These are phyloP conservation scores for Tadarida brasiliensis DNA, from an alignment of 2,797 vertebrate genomes.

Conservation along the genomic window DNA sequence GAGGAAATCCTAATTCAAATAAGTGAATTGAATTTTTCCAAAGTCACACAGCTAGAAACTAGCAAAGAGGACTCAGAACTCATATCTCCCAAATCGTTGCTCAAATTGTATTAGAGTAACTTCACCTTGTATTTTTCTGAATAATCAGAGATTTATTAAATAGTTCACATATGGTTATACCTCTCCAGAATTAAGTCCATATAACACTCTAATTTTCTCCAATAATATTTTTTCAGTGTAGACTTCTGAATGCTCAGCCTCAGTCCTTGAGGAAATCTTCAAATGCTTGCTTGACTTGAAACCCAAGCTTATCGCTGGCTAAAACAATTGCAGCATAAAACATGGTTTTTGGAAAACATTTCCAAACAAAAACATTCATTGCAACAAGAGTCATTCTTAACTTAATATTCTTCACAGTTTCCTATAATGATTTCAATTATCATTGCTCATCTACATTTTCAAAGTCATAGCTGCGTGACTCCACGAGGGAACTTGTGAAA, in stretches of 20 bases:
- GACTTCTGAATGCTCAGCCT: not conserved
- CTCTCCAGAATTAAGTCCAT: not conserved
- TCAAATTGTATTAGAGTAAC: not conserved
- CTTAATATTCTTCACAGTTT: not conserved
- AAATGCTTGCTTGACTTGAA: not conserved
- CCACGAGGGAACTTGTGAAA: conserved; percentile 40
- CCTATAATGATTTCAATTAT: conserved; percentile 46
- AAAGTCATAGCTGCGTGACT: not conserved
- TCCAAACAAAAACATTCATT: not conserved
- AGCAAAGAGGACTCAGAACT: not conserved
- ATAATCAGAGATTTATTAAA: not conserved
- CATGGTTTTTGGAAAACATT: not conserved
- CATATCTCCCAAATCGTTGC: not conserved
- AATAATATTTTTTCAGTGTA: not conserved
- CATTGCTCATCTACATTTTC: not conserved
- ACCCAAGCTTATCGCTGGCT: not conserved
- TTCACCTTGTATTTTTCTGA: not conserved
- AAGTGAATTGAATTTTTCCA: not conserved
- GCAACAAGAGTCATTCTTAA: not conserved
- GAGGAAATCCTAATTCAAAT: conserved; percentile 12
- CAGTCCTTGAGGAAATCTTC: not conserved
- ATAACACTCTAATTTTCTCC: not conserved
- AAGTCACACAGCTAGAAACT: not conserved
- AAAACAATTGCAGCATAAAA: not conserved
- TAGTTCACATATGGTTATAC: not conserved